Evolutionary conservation across 2,888 invertebrate genomes (phyloP).

Genomic region (Cotesia congregata): DNA sequence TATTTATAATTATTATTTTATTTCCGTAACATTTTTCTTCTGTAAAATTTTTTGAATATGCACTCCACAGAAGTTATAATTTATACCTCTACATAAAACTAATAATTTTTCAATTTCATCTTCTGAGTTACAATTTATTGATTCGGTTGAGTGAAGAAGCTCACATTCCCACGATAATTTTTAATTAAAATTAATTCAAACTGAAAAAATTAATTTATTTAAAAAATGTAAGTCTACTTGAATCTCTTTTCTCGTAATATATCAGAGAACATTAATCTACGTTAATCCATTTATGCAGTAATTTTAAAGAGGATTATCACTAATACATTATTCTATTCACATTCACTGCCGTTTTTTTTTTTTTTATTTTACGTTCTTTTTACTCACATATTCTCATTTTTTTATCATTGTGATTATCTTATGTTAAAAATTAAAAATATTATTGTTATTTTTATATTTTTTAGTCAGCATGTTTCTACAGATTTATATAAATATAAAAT

Average conservation of each 20-base stretch:
- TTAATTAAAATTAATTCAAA: neutral
- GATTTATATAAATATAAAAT: neutral
- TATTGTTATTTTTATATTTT: neutral
- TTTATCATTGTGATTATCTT: neutral
- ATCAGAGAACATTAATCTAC: constrained; percentile 49
- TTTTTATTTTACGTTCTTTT: neutral
- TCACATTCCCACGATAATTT: neutral
- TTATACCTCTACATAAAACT: too few relatives aligned
- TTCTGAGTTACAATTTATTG: too few relatives aligned
- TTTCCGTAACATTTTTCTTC: too few relatives aligned
- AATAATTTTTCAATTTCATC: too few relatives aligned
- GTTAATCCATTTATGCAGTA: constrained; percentile 46
- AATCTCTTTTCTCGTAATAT: constrained; percentile 6
- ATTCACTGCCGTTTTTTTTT: neutral
- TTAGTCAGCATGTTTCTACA: neutral
- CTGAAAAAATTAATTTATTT: neutral
- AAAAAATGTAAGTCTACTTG: neutral
- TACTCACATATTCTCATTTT: neutral
- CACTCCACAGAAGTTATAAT: too few relatives aligned
- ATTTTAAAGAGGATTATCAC: constrained; percentile 48
- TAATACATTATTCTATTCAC: constrained; percentile 44
- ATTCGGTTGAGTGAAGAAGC: too few relatives aligned
- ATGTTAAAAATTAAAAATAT: neutral
- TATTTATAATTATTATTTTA: too few relatives aligned
- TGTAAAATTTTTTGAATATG: too few relatives aligned